Conservation (phyloP, 2,888 invertebrate genomes). For the Lamellibrachia columna region DNA sequence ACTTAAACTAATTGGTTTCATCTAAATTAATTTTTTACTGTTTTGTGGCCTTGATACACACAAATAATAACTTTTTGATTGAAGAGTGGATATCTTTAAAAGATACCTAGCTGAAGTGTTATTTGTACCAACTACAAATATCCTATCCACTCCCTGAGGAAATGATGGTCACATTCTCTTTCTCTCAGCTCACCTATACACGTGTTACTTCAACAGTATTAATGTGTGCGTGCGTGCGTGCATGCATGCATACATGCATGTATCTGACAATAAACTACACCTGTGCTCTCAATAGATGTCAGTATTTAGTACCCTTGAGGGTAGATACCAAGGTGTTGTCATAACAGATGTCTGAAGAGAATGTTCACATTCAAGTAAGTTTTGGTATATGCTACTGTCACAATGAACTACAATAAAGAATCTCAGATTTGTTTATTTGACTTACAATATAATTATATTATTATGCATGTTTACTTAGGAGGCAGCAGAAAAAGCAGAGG, state of each 20-base stretch:
- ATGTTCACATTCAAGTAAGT: background rate
- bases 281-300: background rate
- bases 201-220: too few relatives aligned
- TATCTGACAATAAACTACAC: background rate
- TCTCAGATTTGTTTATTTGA: background rate
- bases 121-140: background rate
- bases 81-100: background rate
- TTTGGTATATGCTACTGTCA: background rate
- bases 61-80: background rate
- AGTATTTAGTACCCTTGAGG: background rate
- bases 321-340: conserved; percentile 9
- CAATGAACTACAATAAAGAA: background rate
- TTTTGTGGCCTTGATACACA: background rate
- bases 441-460: background rate
- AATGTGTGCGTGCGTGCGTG: background rate
- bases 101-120: background rate
- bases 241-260: background rate
- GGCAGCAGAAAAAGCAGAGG: background rate
- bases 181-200: too few relatives aligned
- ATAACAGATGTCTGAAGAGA: background rate
- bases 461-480: background rate
- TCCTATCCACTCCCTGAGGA: background rate
- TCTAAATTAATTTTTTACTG: background rate
- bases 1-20: too few relatives aligned
- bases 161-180: too few relatives aligned